phyloP scores from a whole-genome alignment of 2,888 invertebrate genomes.

The Thecocarcelia acutangulata region DNA sequence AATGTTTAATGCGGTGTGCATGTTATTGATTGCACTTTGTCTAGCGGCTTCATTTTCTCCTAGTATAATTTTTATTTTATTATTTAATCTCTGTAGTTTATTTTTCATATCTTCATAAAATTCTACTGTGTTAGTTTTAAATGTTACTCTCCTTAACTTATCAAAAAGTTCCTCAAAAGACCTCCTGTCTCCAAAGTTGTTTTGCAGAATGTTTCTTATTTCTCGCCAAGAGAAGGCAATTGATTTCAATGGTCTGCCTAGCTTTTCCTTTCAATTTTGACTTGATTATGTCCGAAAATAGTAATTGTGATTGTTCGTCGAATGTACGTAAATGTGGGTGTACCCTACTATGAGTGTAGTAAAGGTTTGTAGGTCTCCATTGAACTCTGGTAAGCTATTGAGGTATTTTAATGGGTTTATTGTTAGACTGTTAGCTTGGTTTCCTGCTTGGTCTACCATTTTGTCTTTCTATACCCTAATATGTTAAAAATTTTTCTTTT shows the following conservation, averaged over 20 bases:
- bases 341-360: constrained; percentile 1
- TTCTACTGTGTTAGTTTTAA: no score
- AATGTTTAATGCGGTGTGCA: no score
- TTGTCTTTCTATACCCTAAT: constrained; percentile 11
- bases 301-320: background rate
- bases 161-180: no score
- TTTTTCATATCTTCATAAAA: no score
- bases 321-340: constrained; percentile 2
- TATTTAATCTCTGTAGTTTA: no score
- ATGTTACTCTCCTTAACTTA: no score
- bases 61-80: no score
- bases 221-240: constrained; percentile 5
- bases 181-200: no score
- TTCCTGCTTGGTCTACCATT: constrained; percentile 4
- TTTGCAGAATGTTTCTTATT: background rate
- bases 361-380: constrained; percentile 1
- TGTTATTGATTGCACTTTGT: no score
- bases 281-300: constrained; percentile 10
- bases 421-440: constrained; percentile 11
- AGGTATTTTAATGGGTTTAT: background rate
- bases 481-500: background rate
- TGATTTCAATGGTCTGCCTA: constrained; percentile 10
- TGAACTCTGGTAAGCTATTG: background rate
- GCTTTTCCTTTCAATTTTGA: background rate
- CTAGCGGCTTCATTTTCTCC: no score